These are phyloP conservation scores for Procavia capensis DNA, from an alignment of 2,113 vertebrate genomes.

Conservation along the genomic window DNA sequence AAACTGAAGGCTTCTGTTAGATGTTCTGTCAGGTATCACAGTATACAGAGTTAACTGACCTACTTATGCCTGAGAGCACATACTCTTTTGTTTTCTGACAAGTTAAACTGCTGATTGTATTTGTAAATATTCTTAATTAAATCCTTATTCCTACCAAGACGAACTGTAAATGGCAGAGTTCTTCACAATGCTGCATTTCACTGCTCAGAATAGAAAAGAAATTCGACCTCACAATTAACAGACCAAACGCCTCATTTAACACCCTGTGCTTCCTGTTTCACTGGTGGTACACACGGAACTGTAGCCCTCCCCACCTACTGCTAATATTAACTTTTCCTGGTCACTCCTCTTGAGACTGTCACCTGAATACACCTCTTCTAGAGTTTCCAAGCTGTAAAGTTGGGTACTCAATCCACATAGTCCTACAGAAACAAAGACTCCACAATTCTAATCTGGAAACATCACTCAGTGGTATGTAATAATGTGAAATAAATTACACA, in stretches of 20 bases:
- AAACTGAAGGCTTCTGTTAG: conserved; percentile 33
- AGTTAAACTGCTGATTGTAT: conserved; percentile 9
- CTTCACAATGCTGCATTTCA: background rate
- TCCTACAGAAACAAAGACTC: background rate
- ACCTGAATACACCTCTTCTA: conserved; percentile 28
- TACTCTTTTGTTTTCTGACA: background rate
- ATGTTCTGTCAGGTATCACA: background rate
- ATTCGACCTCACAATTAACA: conserved; percentile 3
- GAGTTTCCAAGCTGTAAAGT: conserved; percentile 10
- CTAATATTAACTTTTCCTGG: conserved; percentile 55
- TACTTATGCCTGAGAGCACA: background rate
- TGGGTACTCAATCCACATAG: background rate
- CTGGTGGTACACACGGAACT: background rate
- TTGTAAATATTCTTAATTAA: background rate
- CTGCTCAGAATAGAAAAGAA: background rate
- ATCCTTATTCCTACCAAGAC: conserved; percentile 9
- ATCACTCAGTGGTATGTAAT: background rate
- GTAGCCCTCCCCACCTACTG: background rate
- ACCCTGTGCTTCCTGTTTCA: conserved; percentile 23
- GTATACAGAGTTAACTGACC: background rate
- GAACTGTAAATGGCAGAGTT: background rate
- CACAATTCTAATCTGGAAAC: conserved; percentile 48
- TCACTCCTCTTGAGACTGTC: background rate
- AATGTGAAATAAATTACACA: background rate
- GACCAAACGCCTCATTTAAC: conserved; percentile 40